These are phyloP conservation scores for Linnaemya vulpina DNA, from an alignment of 2,888 invertebrate genomes.

Conservation along the genomic window DNA sequence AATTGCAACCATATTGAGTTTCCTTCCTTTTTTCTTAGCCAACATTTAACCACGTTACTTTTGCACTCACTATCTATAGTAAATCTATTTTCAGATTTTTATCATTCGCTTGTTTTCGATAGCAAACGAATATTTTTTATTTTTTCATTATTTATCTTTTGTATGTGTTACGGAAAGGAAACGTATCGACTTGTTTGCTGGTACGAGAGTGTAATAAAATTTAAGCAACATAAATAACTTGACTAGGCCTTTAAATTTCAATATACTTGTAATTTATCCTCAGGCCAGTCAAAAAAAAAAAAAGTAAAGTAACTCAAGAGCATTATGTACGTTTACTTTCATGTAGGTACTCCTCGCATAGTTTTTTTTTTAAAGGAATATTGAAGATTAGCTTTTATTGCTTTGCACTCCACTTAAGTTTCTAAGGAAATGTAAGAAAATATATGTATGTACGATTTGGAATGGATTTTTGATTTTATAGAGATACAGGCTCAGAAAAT, in stretches of 20 bases:
- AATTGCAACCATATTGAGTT: conserved; percentile 35
- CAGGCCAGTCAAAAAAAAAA: conserved; percentile 5
- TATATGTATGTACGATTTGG: not conserved
- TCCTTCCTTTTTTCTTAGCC: conserved; percentile 1
- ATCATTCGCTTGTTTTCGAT: conserved; percentile 55
- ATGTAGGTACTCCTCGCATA: conserved; percentile 5
- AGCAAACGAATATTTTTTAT: conserved; percentile 23
- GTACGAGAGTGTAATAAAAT: conserved; percentile 37
- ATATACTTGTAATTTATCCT: conserved; percentile 63
- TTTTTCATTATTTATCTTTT: not conserved
- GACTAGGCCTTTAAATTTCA: conserved; percentile 66
- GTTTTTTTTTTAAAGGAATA: conserved; percentile 9
- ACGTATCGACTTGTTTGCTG: not conserved
- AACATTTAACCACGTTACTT: conserved; percentile 20
- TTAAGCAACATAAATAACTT: conserved; percentile 64
- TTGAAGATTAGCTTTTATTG: conserved; percentile 41
- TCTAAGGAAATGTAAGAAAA: conserved; percentile 1
- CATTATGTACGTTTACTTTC: conserved; percentile 17
- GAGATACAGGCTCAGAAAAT: not conserved
- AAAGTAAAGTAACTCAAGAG: not conserved
- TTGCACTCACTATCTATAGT: conserved; percentile 54
- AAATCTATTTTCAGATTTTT: conserved; percentile 62
- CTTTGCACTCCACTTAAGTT: conserved; percentile 14
- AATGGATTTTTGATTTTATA: not conserved
- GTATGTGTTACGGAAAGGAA: conserved; percentile 1